Percentiles rank a stretch among this genome's conserved stretches.
phyloP scores from a whole-genome alignment of 1,140 invertebrate species.

The Samia ricini region DNA sequence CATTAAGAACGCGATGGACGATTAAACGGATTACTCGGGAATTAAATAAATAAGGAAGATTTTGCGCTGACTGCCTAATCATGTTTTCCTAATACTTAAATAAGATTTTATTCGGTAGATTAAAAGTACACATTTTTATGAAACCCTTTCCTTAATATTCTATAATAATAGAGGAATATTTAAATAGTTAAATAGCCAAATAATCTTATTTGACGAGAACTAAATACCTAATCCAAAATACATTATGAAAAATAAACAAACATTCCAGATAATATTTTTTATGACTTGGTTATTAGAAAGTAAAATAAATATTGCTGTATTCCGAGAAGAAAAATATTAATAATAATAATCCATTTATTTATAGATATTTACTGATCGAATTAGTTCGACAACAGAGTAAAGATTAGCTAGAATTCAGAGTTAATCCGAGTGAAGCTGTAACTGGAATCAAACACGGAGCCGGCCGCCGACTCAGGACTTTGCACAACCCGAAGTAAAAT shows the following conservation, averaged over 20 bases:
- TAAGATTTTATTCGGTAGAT: conserved; percentile 29
- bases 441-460: conserved; percentile 23
- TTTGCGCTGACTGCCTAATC: conserved; percentile 27
- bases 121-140: conserved; percentile 14
- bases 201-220: no score
- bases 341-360: neutral
- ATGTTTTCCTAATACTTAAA: conserved; percentile 34
- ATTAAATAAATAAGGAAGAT: conserved; percentile 42
- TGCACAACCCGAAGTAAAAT: conserved; percentile 25
- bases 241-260: no score
- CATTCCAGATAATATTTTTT: no score
- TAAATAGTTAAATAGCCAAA: no score
- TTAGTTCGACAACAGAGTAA: conserved; percentile 19
- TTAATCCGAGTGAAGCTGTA: conserved; percentile 31
- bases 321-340: neutral
- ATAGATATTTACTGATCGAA: neutral
- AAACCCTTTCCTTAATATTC: neutral
- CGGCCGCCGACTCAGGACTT: conserved; percentile 29
- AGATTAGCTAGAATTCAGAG: conserved; percentile 14
- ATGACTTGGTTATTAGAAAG: no score
- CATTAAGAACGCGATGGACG: conserved; percentile 47
- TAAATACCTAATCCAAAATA: no score
- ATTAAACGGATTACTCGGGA: conserved; percentile 48
- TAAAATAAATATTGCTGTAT: neutral
- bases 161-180: neutral